A percentile compares a stretch with the other conserved stretches of the same genome.
phyloP scores from a whole-genome alignment of 2,888 invertebrate genomes.

The Halictus quadricinctus region DNA sequence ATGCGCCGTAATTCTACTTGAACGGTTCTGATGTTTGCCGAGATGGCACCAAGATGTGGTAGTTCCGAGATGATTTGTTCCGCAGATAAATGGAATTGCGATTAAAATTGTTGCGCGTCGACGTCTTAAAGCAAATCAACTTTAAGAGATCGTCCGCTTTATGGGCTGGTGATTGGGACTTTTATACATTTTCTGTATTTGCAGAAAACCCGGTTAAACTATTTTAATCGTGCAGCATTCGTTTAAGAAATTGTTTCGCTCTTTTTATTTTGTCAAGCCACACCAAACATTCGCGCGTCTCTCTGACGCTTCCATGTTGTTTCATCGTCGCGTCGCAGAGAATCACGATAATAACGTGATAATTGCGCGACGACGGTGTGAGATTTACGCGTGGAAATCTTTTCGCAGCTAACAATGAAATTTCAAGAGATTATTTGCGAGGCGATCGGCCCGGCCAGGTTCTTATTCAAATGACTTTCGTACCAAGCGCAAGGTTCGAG shows the following conservation, averaged over 20 bases:
- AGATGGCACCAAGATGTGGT: neutral
- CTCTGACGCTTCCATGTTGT: no score
- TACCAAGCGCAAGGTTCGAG: conserved; percentile 5
- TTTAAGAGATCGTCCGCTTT: neutral
- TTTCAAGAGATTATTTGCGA: conserved; percentile 6
- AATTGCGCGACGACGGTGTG: neutral
- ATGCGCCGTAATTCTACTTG: neutral
- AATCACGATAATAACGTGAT: neutral
- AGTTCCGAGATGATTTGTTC: neutral
- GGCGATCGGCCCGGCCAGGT: neutral
- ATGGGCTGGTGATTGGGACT: neutral
- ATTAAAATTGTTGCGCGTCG: neutral
- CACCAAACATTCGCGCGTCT: neutral
- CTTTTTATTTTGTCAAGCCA: neutral
- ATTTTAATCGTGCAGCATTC: neutral
- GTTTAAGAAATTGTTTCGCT: neutral
- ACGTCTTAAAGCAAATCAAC: neutral
- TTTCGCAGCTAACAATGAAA: neutral
- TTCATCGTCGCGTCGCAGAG: no score
- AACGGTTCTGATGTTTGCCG: neutral
- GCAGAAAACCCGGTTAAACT: neutral
- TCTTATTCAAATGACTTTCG: conserved; percentile 11
- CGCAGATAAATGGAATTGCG: neutral
- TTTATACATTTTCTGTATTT: neutral
- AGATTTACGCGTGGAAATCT: neutral